phyloP scores from a whole-genome alignment of 2,113 vertebrate genomes.

The Lasiurus borealis region DNA sequence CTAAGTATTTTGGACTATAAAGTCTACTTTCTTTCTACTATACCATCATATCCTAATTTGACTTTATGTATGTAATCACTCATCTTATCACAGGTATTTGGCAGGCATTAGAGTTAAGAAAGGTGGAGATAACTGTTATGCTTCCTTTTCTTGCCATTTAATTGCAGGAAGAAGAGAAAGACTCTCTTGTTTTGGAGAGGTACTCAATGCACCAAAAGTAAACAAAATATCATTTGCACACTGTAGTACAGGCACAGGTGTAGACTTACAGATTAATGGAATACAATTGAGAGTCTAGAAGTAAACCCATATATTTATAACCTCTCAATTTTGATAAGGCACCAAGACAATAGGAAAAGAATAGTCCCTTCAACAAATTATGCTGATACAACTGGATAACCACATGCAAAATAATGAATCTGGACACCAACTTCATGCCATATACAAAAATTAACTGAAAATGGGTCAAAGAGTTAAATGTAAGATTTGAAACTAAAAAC shows the following conservation, averaged over 20 bases:
- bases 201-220: neutral
- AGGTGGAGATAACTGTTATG: neutral
- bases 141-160: neutral
- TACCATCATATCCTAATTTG: neutral
- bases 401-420: neutral
- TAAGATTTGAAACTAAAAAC: neutral
- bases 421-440: neutral
- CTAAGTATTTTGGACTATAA: neutral
- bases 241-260: neutral
- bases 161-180: neutral
- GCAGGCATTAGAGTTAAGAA: neutral
- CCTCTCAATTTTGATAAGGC: neutral
- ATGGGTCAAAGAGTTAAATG: slow-evolving; percentile 2
- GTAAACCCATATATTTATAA: neutral
- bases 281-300: neutral
- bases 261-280: neutral
- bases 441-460: slow-evolving; percentile 3
- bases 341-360: neutral
- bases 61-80: neutral
- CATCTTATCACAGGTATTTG: neutral
- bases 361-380: slow-evolving; percentile 4
- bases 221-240: neutral
- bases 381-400: neutral
- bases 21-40: neutral
- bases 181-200: neutral